Conservation (phyloP, 2,888 invertebrate genomes). For the Camponotus fellah region DNA sequence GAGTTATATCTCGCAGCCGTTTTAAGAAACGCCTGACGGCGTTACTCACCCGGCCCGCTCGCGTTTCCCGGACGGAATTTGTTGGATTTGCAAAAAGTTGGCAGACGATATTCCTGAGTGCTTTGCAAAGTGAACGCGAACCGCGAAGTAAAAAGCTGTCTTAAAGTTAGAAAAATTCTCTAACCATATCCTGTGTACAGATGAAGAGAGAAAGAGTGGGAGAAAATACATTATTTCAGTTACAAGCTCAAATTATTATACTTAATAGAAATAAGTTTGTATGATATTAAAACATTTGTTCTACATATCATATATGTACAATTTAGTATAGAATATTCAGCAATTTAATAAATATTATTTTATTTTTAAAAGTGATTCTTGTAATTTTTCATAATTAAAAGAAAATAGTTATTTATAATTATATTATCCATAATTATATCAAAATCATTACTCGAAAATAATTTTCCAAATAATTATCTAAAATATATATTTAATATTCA, state of each 20-base stretch:
- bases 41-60: conserved; percentile 59
- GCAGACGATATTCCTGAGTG: conserved; percentile 52
- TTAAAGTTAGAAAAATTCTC: conserved; percentile 49
- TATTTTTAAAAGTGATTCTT: background rate
- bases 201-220: background rate
- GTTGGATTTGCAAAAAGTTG: conserved; percentile 55
- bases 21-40: conserved; percentile 67
- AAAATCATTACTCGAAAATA: background rate
- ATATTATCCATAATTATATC: background rate
- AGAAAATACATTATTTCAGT: conserved; percentile 29
- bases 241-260: background rate
- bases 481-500: background rate
- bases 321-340: background rate
- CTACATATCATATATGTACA: background rate
- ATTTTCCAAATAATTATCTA: background rate
- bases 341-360: background rate
- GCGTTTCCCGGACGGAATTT: conserved; percentile 53
- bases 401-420: too few species aligned
- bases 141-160: conserved; percentile 37
- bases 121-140: conserved; percentile 38
- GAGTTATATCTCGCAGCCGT: conserved; percentile 69
- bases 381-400: too few species aligned
- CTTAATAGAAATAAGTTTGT: background rate
- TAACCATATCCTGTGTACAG: conserved; percentile 1
- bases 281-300: background rate